phyloP scores from a whole-genome alignment of 2,797 vertebrate genomes.

The Champsocephalus esox region DNA sequence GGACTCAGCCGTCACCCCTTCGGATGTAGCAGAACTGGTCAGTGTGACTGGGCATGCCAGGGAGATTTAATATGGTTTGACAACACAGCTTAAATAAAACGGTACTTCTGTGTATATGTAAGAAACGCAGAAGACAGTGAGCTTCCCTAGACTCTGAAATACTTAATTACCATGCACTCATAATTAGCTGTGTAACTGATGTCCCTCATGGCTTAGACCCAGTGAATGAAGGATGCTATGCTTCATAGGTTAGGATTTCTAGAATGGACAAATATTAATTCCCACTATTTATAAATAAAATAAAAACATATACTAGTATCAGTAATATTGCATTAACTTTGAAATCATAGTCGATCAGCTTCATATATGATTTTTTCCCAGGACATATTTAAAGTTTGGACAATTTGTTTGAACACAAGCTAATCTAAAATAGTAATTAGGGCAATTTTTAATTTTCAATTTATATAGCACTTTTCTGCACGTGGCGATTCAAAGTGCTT shows the following conservation, averaged over 20 bases:
- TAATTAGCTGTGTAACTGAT: constrained; percentile 29
- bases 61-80: constrained; percentile 3
- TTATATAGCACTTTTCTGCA: no score
- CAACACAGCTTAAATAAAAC: background rate
- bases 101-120: background rate
- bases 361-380: no score
- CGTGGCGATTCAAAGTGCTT: no score
- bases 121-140: background rate
- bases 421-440: no score
- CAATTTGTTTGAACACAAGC: no score
- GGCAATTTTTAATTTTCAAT: no score
- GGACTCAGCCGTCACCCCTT: constrained; percentile 96
- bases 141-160: constrained; percentile 15
- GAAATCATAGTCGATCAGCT: no score
- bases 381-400: no score
- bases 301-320: no score
- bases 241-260: constrained; percentile 43
- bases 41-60: constrained; percentile 43
- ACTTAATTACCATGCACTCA: constrained; percentile 21
- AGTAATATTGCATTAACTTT: no score
- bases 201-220: constrained; percentile 7
- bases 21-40: constrained; percentile 95
- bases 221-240: constrained; percentile 13
- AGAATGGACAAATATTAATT: constrained; percentile 17
- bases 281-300: no score